These are phyloP conservation scores for Darevskia nairensis DNA, from an alignment of 2,797 vertebrate species.

Conservation along the genomic window DNA sequence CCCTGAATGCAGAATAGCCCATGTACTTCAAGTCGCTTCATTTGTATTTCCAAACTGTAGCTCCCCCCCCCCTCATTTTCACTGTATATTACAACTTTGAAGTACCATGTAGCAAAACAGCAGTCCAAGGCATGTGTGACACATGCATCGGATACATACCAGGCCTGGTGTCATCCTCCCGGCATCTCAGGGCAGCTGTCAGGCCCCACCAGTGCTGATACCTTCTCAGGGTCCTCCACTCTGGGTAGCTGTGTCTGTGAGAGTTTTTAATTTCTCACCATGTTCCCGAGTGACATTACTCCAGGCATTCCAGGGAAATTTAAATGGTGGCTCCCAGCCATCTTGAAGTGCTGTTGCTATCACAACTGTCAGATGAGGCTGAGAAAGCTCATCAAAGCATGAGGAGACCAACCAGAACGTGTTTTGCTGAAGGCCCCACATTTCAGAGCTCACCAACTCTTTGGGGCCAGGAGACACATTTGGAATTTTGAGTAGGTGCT, in stretches of 20 bases:
- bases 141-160: background rate
- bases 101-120: background rate
- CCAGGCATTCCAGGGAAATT: background rate
- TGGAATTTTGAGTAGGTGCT: no score
- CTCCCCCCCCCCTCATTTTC: background rate
- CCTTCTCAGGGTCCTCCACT: background rate
- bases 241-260: background rate
- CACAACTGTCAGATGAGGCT: background rate
- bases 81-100: background rate
- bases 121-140: background rate
- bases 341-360: background rate
- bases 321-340: background rate
- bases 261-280: background rate
- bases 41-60: background rate
- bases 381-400: background rate
- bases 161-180: background rate
- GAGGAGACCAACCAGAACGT: no score
- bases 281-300: background rate
- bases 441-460: no score
- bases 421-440: background rate
- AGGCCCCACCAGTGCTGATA: background rate
- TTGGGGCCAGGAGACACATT: no score
- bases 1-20: slow-evolving; percentile 14
- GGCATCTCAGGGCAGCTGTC: background rate
- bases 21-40: background rate